Evolutionary conservation across 2,888 invertebrate genomes (phyloP), one percentile per base, ranked within the genome.

Genomic region (Ophioninae sp.): DNA sequence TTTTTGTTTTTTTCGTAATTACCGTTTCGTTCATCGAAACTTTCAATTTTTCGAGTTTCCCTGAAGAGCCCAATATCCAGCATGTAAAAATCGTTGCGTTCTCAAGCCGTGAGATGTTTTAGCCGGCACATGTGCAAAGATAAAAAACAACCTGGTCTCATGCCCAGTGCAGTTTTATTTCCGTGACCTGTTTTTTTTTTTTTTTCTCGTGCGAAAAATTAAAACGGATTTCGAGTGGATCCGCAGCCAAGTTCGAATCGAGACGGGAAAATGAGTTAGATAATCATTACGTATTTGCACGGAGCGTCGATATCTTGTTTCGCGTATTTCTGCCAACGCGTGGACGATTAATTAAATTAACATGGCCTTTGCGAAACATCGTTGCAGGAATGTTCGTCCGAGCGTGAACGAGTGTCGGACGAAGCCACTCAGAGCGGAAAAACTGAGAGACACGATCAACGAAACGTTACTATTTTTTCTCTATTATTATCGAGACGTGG

Each of bases 391-490:
- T 87, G 89, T 93, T 82, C 90, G 90, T 77, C 86, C 88, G 57
- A 91, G 90, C 87, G 90, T 92, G 83, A 90, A 87, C 85, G 91
- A 93, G 73, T 93, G 93, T 87, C 92, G 91, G 87, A 90, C 90
- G 82, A 92, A 91, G 83, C 92, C 93, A 59, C 91, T 89, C 82
- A 87, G 91, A 86, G 92, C 93, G 62, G 91, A 91, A 70, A 93
- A 92, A 88, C 87, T 93, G 82, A 93, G 92, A 87, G 91, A 91
- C 75, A 90, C 87, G 76, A 92, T 93, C 86, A 91, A 90, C 87
- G 93, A 93, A 74, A 90, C 90, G 50, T 89, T 93, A 88, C 86
- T 92, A 73, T 91, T 93, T 86, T 93, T 93, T 88, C 89, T 92
- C 84, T 90, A 92, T 86, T 90, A 90, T 82, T 92, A 92, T 87